Evolutionary conservation across 1,140 invertebrate genomes (phyloP).

Genomic region (Drosophila rufa): DNA sequence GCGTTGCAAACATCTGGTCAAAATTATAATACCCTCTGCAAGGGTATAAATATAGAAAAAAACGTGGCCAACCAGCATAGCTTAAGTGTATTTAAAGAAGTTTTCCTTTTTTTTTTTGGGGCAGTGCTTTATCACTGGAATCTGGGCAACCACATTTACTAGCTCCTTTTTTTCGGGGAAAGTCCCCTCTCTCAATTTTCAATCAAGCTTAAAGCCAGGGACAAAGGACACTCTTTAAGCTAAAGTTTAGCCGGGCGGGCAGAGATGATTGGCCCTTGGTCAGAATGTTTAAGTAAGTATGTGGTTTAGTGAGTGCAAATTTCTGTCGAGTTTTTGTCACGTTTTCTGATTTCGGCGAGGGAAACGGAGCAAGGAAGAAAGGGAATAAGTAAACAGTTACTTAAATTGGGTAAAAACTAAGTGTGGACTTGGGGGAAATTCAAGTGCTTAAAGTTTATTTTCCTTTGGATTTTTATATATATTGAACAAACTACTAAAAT

Average conservation of each 20-base stretch:
- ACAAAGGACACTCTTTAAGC: slow-evolving; percentile 52
- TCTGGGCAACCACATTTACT: slow-evolving; percentile 50
- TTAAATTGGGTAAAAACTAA: slow-evolving; percentile 36
- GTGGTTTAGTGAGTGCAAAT: slow-evolving; percentile 72
- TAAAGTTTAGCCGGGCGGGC: slow-evolving; percentile 17
- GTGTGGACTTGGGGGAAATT: slow-evolving; percentile 3
- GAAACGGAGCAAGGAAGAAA: neutral
- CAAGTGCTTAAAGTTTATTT: neutral
- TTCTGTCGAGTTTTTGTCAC: slow-evolving; percentile 70
- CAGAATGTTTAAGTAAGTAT: slow-evolving; percentile 54
- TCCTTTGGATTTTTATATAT: neutral
- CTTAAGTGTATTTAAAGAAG: slow-evolving; percentile 66
- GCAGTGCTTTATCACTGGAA: slow-evolving; percentile 62
- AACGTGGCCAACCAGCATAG: slow-evolving; percentile 26
- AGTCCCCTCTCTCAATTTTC: slow-evolving; percentile 32
- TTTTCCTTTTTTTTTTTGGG: slow-evolving; percentile 17
- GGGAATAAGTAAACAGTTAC: slow-evolving; percentile 18
- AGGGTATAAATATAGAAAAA: neutral
- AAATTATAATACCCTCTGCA: no score
- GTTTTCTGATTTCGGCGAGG: slow-evolving; percentile 46
- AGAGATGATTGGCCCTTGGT: slow-evolving; percentile 59
- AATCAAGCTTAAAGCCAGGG: slow-evolving; percentile 66
- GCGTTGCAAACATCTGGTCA: no score
- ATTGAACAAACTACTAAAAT: neutral
- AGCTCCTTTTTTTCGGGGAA: neutral